These are phyloP conservation scores for Chaetura pelagica DNA, from an alignment of 2,113 vertebrate species.

Conservation along the genomic window DNA sequence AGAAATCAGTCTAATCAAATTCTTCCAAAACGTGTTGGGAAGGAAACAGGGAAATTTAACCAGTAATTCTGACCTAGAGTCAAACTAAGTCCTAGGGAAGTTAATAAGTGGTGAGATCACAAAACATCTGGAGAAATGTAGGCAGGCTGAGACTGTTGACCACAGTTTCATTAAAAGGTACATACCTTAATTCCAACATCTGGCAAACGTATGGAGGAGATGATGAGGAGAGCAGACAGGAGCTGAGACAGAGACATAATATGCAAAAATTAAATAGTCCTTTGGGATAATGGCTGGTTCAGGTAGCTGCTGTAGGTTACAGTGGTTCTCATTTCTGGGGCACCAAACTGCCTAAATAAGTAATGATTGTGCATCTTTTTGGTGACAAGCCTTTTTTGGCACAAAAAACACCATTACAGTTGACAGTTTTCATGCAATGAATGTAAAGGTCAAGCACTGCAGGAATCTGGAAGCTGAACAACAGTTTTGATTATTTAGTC, in stretches of 20 bases:
- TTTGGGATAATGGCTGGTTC: neutral
- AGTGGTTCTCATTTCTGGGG: neutral
- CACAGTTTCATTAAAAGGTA: neutral
- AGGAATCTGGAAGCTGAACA: neutral
- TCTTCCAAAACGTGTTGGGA: neutral
- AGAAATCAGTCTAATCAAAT: neutral
- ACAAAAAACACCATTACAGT: neutral
- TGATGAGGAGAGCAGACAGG: slow-evolving; percentile 41
- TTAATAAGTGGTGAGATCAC: slow-evolving; percentile 51
- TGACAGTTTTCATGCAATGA: neutral
- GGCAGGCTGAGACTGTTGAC: neutral
- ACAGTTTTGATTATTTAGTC: neutral
- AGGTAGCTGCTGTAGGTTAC: neutral
- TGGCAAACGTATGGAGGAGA: neutral
- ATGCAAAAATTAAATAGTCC: neutral
- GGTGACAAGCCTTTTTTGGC: neutral
- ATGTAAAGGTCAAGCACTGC: neutral
- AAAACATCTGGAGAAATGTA: slow-evolving; percentile 50
- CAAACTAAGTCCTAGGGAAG: neutral
- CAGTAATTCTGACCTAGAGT: neutral
- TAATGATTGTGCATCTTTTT: neutral
- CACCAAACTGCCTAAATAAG: neutral
- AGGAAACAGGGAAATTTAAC: neutral
- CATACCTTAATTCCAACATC: neutral
- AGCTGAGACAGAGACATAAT: neutral